Evolutionary conservation across 2,888 invertebrate genomes (phyloP).

Genomic region (Patella caerulea): DNA sequence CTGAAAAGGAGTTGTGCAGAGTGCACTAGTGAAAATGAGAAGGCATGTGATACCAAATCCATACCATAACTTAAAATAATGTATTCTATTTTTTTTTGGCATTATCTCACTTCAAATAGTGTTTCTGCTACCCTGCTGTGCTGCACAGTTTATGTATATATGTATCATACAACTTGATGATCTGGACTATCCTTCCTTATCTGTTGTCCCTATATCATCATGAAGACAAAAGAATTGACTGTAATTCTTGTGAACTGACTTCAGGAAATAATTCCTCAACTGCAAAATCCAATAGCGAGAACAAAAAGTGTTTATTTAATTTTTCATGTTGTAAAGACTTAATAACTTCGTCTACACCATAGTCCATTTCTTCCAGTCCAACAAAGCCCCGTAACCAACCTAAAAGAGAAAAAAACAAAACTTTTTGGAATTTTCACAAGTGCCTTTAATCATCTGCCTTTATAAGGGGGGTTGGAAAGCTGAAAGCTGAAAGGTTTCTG

Average conservation of each 20-base stretch:
- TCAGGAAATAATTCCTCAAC: slow-evolving; percentile 58
- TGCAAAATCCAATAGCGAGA: slow-evolving; percentile 51
- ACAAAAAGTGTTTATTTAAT: slow-evolving; percentile 60
- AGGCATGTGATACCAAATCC: too few species aligned
- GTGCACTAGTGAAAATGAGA: too few species aligned
- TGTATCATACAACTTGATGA: too few species aligned
- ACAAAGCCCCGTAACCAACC: slow-evolving; percentile 38
- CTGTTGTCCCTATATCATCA: background rate
- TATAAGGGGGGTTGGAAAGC: too few species aligned
- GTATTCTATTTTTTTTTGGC: too few species aligned
- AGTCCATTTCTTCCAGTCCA: slow-evolving; percentile 47
- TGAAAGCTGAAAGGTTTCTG: too few species aligned
- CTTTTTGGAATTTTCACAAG: background rate
- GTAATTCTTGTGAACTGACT: slow-evolving; percentile 44
- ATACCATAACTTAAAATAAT: too few species aligned
- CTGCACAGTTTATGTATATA: too few species aligned
- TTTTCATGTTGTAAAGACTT: slow-evolving; percentile 50
- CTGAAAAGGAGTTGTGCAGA: too few species aligned
- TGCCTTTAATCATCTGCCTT: slow-evolving; percentile 12
- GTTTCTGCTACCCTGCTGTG: too few species aligned
- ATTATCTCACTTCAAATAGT: too few species aligned
- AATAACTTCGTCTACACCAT: slow-evolving; percentile 48
- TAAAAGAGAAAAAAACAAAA: slow-evolving; percentile 31
- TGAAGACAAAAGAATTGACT: slow-evolving; percentile 21
- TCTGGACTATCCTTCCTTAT: too few species aligned